Base-by-base conservation (phyloP, 2,888 invertebrate species). In the Philereme transversata region DNA sequence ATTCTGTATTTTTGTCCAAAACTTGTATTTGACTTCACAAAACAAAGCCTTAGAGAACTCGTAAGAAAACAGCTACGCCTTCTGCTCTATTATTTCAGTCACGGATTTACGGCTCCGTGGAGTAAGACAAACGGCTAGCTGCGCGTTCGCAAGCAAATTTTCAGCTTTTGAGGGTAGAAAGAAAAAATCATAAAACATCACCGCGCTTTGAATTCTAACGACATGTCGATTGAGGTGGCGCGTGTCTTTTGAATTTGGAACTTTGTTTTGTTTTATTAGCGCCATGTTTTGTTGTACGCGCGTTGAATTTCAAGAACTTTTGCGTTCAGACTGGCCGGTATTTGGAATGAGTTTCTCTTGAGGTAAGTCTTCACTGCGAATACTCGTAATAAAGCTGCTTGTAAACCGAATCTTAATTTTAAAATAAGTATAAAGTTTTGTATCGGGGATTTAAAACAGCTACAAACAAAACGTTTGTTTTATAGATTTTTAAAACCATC, bases 61-160 rank as follows among this genome's bases (percentile, higher is more conserved):
- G 22, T 22, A 22, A 22, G 22, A 22, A 22, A 22, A 22, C 22
- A 22, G 22, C 22, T 22, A 22, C 22, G 22, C 22, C 59, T 52
- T 56, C 6, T 11, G 10, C 70, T 68, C 70, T 69, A 73, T 78
- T 83, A 86, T 86, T 85, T 84, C 73, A 82, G 84, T 86, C 86
- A 86, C 85, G 85, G 78, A 82, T 83, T 84, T 80, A 79, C 81
- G 72, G 78, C 72, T 73, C 75, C 78, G 70, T 74, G 77, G 80
- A 81, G 58, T 62, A 80, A 84, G 81, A 84, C 81, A 83, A 85
- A 80, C 78, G 81, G 74, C 75, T 72, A 73, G 78, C 73, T 74
- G 75, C 74, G 63, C 73, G 77, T 78, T 78, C 76, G 78, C 80
- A 78, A 82, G 77, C 80, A 83, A 83, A 83, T 83, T 81, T 81